These are phyloP conservation scores for Icerya purchasi DNA, from an alignment of 2,888 invertebrate species.

Conservation along the genomic window DNA sequence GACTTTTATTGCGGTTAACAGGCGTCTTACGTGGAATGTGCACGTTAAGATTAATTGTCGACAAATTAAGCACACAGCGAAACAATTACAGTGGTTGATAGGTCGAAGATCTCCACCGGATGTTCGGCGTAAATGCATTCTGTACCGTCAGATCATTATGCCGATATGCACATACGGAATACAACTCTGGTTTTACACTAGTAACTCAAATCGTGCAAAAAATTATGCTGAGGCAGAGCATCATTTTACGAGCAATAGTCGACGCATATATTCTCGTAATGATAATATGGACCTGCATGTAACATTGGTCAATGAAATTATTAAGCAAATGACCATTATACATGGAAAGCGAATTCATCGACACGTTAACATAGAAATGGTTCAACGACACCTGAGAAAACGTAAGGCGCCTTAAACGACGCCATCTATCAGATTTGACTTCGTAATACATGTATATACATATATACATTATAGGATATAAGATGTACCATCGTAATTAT, in stretches of 20 bases:
- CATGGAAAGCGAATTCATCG: too few species aligned
- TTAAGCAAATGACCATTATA: not conserved
- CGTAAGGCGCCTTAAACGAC: not conserved
- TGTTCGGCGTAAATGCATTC: not conserved
- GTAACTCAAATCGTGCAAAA: not conserved
- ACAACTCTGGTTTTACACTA: not conserved
- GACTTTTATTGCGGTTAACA: too few species aligned
- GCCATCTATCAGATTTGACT: not conserved
- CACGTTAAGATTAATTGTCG: not conserved
- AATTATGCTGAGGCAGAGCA: too few species aligned
- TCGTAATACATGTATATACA: too few species aligned
- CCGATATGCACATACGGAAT: not conserved
- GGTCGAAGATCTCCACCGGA: not conserved
- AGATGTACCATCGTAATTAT: too few species aligned
- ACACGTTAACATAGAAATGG: not conserved
- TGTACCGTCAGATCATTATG: not conserved
- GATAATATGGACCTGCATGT: not conserved
- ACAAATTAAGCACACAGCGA: not conserved
- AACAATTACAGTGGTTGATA: not conserved
- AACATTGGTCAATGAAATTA: not conserved
- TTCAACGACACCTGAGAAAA: not conserved
- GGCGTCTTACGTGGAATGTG: not conserved
- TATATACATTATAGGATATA: too few species aligned
- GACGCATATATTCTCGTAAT: too few species aligned
- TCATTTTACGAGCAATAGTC: too few species aligned